Base-by-base conservation (phyloP, 2,113 vertebrate species). In the Vanacampus margaritifer region DNA sequence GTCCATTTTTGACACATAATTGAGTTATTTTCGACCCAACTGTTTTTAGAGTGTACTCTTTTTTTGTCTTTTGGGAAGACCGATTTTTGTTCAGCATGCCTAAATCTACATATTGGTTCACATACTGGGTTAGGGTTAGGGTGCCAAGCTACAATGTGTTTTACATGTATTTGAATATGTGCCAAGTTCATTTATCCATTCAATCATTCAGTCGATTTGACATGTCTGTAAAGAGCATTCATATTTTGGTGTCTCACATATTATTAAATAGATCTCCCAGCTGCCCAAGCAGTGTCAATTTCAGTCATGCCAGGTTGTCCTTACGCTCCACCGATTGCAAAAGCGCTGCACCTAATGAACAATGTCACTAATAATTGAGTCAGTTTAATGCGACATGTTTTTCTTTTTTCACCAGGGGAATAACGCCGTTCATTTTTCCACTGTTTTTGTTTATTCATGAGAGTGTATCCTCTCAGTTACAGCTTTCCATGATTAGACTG, bases 381-480 rank as follows among this genome's bases (percentile, higher is more conserved):
- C 71, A 69, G 66, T 69, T 70, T 62, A 74, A 67, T 58, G 66
- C 43, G 53, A 65, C 45, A 26, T 39, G 58, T 74, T 73, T 57
- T 62, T 58, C 65, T 73, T 75, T 79, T 75, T 80, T 79, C 76
- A 73, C 59, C 75, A 79, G 75, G 82, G 86, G 83, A 87, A 89
- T 84, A 87, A 82, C 76, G 72, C 68, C 79, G 84, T 76, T 81
- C 56, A 88, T 74, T 88, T 92, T 93, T 84, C 89, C 90, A 79
- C 83, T 83, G 67, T 86, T 88, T 83, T 81, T 91, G 86, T 89
- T 87, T 89, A 81, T 86, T 85, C 84, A 81, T 72, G 77, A 86
- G 72, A 60, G 66, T 78, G 80, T 70, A 66, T 83, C 81, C 78
- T 88, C 85, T 82, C 82, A 81, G 71, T 79, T 73, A 73, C 66